Percentiles rank a stretch among this genome's conserved stretches.
Conservation (phyloP, 2,797 vertebrate genomes). For the Schizothorax lantsangensis region DNA sequence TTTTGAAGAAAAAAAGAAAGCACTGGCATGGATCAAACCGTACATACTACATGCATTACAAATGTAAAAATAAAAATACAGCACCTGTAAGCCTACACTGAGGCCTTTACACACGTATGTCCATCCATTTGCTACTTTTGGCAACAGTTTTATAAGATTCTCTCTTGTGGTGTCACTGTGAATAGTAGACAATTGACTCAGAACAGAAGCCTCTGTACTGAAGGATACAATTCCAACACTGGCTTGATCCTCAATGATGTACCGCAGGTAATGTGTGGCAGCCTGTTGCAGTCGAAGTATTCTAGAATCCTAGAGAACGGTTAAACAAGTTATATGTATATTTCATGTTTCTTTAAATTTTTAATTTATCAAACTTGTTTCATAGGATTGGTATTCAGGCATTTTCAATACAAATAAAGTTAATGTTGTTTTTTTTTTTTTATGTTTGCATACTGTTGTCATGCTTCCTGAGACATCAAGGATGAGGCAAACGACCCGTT, state of each 20-base stretch:
- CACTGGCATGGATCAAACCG: too few species aligned
- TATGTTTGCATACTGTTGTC: neutral
- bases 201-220: conserved; percentile 48
- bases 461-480: conserved; percentile 77
- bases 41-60: too few species aligned
- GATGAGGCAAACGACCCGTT: conserved; percentile 72
- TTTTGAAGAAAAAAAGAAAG: neutral
- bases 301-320: conserved; percentile 22
- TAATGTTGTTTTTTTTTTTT: neutral
- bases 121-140: neutral
- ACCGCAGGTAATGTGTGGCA: conserved; percentile 70
- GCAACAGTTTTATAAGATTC: conserved; percentile 58
- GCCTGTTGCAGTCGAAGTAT: conserved; percentile 66
- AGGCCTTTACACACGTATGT: conserved; percentile 70
- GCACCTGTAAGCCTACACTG: conserved; percentile 70
- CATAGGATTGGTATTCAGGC: too few species aligned
- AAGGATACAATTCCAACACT: conserved; percentile 72
- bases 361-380: too few species aligned
- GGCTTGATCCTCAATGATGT: conserved; percentile 66
- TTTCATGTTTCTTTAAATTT: too few species aligned
- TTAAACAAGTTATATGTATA: too few species aligned
- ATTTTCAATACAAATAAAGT: neutral
- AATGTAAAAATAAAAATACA: too few species aligned
- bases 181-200: conserved; percentile 60
- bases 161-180: conserved; percentile 56